phyloP scores from a whole-genome alignment of 37 sponge, comb jelly and placozoan genomes.

The Diacarnus erythraeanus region DNA sequence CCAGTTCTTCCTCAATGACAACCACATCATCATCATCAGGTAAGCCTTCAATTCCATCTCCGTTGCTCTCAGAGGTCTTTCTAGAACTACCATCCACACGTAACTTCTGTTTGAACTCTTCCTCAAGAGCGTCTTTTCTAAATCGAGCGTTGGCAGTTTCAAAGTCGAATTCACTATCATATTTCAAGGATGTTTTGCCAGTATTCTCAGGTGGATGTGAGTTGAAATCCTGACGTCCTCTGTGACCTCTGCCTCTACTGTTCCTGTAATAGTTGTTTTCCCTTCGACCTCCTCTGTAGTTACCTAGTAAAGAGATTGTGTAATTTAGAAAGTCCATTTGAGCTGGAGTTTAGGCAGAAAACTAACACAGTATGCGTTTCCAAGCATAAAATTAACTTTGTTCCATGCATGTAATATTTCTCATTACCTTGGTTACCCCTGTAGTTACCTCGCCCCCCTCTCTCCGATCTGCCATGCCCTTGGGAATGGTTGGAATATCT shows the following conservation, averaged over 20 bases:
- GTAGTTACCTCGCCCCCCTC: not conserved
- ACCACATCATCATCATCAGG: conserved; percentile 21
- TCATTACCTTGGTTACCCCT: not conserved
- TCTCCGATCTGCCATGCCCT: not conserved
- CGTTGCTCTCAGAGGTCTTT: not conserved
- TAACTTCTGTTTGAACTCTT: conserved; percentile 84
- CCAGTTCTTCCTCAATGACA: conserved; percentile 29
- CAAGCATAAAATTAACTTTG: too few relatives aligned
- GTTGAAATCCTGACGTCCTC: not conserved
- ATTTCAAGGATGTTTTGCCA: conserved; percentile 24
- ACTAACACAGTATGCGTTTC: too few relatives aligned
- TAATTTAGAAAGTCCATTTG: too few relatives aligned
- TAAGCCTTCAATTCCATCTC: not conserved
- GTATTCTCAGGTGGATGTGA: not conserved
- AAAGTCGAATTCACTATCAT: conserved; percentile 97
- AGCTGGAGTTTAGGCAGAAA: too few relatives aligned
- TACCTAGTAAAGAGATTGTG: too few relatives aligned
- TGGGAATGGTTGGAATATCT: not conserved
- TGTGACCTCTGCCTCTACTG: not conserved
- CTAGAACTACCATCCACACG: conserved; percentile 13
- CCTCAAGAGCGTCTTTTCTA: conserved; percentile 83
- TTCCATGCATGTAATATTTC: not conserved
- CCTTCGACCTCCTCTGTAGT: not conserved
- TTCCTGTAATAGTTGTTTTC: not conserved
- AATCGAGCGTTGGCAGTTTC: conserved; percentile 92